Evolutionary conservation across 2,888 invertebrate species (phyloP), one percentile per base, ranked within the genome.

Genomic region (Pseudococcus jackbeardsleyi): DNA sequence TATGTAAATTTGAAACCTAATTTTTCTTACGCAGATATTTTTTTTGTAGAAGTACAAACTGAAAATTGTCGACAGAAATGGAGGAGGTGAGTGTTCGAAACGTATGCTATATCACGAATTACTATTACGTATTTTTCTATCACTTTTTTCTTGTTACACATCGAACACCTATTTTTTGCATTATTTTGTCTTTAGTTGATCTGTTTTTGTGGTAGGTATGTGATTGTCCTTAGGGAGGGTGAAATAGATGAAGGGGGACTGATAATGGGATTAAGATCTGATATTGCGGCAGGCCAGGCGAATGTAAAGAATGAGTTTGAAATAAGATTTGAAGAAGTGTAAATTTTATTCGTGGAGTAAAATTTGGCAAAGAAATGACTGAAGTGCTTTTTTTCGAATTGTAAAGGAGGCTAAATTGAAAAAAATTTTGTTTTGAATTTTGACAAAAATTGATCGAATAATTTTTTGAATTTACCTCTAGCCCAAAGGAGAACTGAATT

Each of bases 81-180:
- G 64, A 64, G 64, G 64, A 64, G 64, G 64, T 64, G 64, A 64
- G 64, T 64, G 64, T 64, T 12, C 1, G 9, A 9, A 15, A 64
- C 22, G 64, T 64, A 64, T 64, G 59, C 22, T 64, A 64, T 59
- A n/a, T 59, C 64, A 64, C 64, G 4, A 64, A 64, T 64, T 64
- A 64, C 11, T 11, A n/a, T n/a, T 59, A 22, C 64, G 64, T 64
- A 64, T 64, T 15, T 54, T 64, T 59, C 11, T 22, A 22, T 64
- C 77, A 39, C 77, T 39, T 77, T 77, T 77, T 77, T 77, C 39
- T 77, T 39, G 17, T 77, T 77, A 42, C n/a, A 77, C 77, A 39
- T 77, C 77, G 39, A 39, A 42, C 39, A 77, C 39, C 42, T 42
- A 17, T 77, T 77, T 77, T 72, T 64, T 64, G 64, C 64, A 64